These are phyloP conservation scores for Halcyon badia DNA, from an alignment of 2,797 vertebrate genomes.

Conservation along the genomic window DNA sequence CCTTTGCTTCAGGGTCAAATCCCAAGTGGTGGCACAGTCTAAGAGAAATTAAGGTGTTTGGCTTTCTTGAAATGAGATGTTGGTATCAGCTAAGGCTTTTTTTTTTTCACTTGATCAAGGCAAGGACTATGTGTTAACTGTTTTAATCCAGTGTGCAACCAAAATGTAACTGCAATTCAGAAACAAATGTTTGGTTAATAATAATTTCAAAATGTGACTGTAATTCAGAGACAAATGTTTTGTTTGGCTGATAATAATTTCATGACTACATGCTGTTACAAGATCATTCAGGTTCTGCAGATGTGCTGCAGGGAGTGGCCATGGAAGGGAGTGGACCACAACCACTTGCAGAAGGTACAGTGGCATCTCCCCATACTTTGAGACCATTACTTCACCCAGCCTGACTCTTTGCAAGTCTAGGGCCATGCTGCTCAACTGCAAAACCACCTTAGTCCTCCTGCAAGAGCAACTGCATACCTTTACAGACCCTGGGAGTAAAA, in stretches of 20 bases:
- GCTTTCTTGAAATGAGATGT: neutral
- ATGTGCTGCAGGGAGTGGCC: neutral
- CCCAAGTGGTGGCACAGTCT: neutral
- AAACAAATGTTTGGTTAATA: neutral
- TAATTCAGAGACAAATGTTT: neutral
- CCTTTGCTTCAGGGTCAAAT: constrained; percentile 22
- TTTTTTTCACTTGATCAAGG: neutral
- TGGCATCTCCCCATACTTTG: accelerated
- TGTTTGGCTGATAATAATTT: neutral
- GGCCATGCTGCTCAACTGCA: accelerated
- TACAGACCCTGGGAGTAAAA: neutral
- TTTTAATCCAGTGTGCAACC: neutral
- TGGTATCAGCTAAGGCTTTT: neutral
- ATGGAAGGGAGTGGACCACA: neutral
- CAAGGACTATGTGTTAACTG: neutral
- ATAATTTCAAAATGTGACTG: neutral
- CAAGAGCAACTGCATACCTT: neutral
- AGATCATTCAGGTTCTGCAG: neutral
- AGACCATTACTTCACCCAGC: neutral
- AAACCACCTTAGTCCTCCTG: neutral
- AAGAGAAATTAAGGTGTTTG: constrained; percentile 6
- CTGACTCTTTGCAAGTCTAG: neutral
- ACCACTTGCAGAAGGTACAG: accelerated
- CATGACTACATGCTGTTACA: neutral
- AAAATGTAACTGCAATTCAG: neutral